Base-by-base conservation (phyloP, 2,888 invertebrate species). In the Calephelis perditalis region DNA sequence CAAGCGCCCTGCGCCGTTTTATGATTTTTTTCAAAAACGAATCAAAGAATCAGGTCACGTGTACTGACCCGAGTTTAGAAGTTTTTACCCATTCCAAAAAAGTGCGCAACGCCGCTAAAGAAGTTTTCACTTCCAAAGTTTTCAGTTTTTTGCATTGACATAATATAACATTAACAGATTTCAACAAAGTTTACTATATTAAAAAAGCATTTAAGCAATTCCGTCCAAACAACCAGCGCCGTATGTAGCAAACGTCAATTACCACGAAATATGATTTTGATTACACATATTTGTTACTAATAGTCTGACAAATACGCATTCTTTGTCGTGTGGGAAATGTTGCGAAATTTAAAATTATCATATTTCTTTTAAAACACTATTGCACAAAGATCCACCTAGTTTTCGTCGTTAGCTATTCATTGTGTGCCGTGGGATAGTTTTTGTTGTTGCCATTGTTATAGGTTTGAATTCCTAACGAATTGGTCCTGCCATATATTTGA, bases 321-420 rank as follows among this genome's bases (percentile, higher is more conserved):
- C 87, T 58, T 84, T 81, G 72, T 70, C 75, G 80, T 87, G 89
- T 90, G 90, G 89, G 90, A 90, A 90, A 75, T 70, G 73, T 90
- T 86, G 84, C 86, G 90, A 90, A 90, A 90, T 89, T 88, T 86
- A 86, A 88, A 88, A 90, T 85, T 85, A 89, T 90, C 88, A 84
- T 90, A 88, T 89, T 88, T 89, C 88, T 89, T 89, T 86, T 85
- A 88, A 87, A 87, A 83, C 86, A 73, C 82, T 77, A 80, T 90
- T 90, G 89, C 89, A 89, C 88, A 89, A 88, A 85, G 90, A 90
- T 90, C 89, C 90, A 89, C 90, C 90, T 90, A 90, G 88, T 90
- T 90, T 88, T 88, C 84, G 88, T 82, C 78, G 84, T 85, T 84
- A 86, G 76, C 87, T 88, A 89, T 90, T 89, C 89, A 89, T 89